Conservation (phyloP, 2,797 vertebrate species). For the Coranthus polyacanthus region DNA sequence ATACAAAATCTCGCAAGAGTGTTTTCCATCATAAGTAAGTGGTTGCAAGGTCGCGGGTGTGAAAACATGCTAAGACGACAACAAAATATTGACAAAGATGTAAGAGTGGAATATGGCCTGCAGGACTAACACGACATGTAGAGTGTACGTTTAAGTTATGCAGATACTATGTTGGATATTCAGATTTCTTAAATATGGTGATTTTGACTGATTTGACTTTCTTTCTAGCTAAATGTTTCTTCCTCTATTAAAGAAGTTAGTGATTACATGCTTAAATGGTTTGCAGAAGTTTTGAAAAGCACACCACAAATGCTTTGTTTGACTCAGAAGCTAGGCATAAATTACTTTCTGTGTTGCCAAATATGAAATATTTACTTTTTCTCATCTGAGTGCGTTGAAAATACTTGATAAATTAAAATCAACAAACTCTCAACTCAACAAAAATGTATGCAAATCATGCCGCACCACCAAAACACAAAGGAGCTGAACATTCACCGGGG, state of each 20-base stretch:
- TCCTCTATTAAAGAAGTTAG: conserved; percentile 9
- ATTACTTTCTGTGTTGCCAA: conserved; percentile 35
- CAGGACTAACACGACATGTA: too few relatives aligned
- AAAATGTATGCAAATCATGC: conserved; percentile 63
- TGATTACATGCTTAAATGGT: conserved; percentile 12
- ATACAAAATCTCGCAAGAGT: background rate
- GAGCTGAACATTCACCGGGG: conserved; percentile 42
- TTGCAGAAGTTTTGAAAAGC: conserved; percentile 12
- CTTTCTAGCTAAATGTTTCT: background rate
- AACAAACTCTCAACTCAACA: conserved; percentile 52
- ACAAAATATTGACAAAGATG: background rate
- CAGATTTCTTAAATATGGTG: background rate
- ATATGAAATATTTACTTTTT: conserved; percentile 47
- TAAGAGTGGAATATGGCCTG: too few relatives aligned
- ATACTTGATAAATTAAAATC: conserved; percentile 54
- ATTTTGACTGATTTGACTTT: conserved; percentile 16
- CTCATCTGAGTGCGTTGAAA: conserved; percentile 39
- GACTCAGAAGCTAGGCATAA: conserved; percentile 32
- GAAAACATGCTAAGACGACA: conserved; percentile 1
- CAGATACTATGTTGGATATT: too few relatives aligned
- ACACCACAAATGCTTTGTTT: conserved; percentile 8
- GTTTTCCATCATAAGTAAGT: conserved; percentile 7
- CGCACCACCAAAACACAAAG: conserved; percentile 39
- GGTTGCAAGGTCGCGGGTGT: conserved; percentile 2
- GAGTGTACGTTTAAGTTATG: too few relatives aligned